phyloP scores from a whole-genome alignment of 2,113 vertebrate species.

The Collichthys lucidus region DNA sequence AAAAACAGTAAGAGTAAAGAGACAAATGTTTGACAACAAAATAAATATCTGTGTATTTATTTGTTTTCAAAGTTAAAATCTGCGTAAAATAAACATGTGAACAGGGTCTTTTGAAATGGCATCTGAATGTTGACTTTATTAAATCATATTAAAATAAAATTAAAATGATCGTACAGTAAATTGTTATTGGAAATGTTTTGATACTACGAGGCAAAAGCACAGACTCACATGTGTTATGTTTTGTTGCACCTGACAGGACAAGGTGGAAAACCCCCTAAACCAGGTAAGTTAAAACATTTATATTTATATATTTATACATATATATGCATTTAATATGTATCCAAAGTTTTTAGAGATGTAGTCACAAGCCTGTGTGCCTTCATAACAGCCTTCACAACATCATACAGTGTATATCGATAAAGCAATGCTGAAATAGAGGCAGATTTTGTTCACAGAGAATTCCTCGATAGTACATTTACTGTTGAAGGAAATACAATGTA shows the following conservation, averaged over 20 bases:
- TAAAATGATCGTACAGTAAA: background rate
- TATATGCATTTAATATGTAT: background rate
- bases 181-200: background rate
- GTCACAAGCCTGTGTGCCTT: background rate
- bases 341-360: background rate
- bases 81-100: background rate
- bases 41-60: no score
- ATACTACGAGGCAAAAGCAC: background rate
- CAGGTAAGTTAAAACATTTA: conserved; percentile 59
- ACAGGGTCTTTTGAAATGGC: background rate
- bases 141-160: background rate
- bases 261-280: conserved; percentile 77
- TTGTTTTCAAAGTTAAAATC: background rate
- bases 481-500: conserved; percentile 37
- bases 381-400: background rate
- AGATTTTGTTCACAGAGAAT: conserved; percentile 13
- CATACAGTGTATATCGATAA: background rate
- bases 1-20: background rate
- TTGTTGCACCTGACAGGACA: conserved; percentile 58
- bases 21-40: background rate
- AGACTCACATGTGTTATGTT: conserved; percentile 1
- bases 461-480: background rate
- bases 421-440: background rate
- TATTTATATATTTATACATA: no score
- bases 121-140: background rate